Conservation (phyloP, 2,113 vertebrate genomes). For the Perca schrenkii region DNA sequence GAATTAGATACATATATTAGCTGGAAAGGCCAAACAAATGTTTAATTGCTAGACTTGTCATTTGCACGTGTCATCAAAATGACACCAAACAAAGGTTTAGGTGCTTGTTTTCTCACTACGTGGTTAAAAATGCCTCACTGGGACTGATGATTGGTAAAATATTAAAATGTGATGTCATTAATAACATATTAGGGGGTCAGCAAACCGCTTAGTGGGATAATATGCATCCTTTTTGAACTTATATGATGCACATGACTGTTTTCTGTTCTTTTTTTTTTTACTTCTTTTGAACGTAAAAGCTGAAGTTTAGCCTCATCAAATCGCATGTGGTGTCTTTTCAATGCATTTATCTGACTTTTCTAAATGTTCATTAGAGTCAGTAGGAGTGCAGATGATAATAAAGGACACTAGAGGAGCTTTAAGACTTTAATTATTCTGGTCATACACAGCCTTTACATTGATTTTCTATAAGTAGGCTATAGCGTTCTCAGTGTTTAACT, state of each 20-base stretch:
- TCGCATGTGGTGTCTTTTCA: neutral
- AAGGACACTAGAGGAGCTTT: neutral
- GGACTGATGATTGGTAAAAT: too few species aligned
- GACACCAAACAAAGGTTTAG: neutral
- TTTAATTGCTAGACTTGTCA: neutral
- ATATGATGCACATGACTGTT: neutral
- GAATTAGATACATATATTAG: neutral
- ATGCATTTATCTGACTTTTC: neutral
- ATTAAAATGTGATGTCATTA: neutral
- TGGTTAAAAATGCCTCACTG: neutral
- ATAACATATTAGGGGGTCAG: neutral
- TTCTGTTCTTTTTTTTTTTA: too few species aligned
- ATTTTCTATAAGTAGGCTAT: neutral
- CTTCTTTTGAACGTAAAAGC: neutral
- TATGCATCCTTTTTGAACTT: neutral
- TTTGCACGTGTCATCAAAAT: neutral
- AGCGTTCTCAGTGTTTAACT: neutral
- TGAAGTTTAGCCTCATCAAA: neutral
- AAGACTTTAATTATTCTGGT: neutral
- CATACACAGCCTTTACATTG: neutral
- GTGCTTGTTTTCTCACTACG: neutral
- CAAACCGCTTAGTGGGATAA: neutral
- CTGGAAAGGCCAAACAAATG: neutral
- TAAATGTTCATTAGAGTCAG: neutral
- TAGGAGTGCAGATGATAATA: neutral